Evolutionary conservation across 2,888 invertebrate species (phyloP).

Genomic region (Polyommatus icarus): DNA sequence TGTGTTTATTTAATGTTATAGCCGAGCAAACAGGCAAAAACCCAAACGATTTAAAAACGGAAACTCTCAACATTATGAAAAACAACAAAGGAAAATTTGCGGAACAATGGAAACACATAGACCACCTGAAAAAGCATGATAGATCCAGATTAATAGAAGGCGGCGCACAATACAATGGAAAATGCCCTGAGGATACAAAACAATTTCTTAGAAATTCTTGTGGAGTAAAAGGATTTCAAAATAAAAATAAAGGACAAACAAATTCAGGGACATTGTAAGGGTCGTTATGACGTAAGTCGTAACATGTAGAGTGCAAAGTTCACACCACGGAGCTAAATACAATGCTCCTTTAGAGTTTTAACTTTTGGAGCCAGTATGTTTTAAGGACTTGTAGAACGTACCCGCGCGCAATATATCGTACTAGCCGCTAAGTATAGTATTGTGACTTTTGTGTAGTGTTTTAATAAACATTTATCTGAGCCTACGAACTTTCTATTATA

Average conservation of each 20-base stretch:
- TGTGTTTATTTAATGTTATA: slow-evolving; percentile 36
- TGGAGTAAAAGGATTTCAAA: neutral
- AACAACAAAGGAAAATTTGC: neutral
- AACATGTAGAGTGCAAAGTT: too few relatives aligned
- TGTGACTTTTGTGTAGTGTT: too few relatives aligned
- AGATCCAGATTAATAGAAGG: neutral
- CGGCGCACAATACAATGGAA: slow-evolving; percentile 4
- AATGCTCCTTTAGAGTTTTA: too few relatives aligned
- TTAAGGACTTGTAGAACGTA: too few relatives aligned
- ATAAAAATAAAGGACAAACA: neutral
- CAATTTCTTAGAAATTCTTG: neutral
- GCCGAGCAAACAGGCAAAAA: slow-evolving; percentile 29
- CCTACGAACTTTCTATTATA: too few relatives aligned
- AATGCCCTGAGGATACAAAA: neutral
- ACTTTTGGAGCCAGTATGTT: too few relatives aligned
- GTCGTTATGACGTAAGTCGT: too few relatives aligned
- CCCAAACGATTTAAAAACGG: slow-evolving; percentile 32
- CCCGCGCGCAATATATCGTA: too few relatives aligned
- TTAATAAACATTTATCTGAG: too few relatives aligned
- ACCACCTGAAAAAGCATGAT: neutral
- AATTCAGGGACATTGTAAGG: too few relatives aligned
- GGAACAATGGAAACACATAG: neutral
- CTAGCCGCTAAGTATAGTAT: too few relatives aligned
- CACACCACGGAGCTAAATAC: too few relatives aligned
- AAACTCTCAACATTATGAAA: slow-evolving; percentile 31